These are phyloP conservation scores for Periophthalmus magnuspinnatus DNA, from an alignment of 2,797 vertebrate genomes.

Conservation along the genomic window DNA sequence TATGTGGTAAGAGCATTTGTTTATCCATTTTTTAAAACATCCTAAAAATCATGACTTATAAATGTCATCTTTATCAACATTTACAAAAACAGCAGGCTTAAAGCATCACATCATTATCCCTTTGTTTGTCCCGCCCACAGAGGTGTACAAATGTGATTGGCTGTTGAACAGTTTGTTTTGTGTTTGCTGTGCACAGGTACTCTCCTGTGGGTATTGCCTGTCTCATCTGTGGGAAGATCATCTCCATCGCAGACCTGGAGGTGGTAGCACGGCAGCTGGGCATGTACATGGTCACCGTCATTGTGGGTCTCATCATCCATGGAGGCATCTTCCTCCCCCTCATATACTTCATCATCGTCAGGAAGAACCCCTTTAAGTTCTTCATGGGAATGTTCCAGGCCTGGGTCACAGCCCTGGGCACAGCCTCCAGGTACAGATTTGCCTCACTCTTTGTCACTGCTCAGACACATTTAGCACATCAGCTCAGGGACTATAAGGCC, in stretches of 20 bases:
- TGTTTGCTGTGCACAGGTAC: conserved; percentile 80
- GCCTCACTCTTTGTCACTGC: neutral
- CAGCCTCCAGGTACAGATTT: conserved; percentile 89
- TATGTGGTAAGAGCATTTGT: conserved; percentile 90
- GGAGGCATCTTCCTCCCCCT: conserved; percentile 95
- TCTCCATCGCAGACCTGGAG: conserved; percentile 97
- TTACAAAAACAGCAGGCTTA: neutral
- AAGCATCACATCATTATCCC: conserved; percentile 23
- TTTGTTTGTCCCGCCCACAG: neutral
- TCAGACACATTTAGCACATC: conserved; percentile 11
- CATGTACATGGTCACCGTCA: conserved; percentile 99
- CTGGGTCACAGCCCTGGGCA: conserved; percentile 98
- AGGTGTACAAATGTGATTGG: neutral
- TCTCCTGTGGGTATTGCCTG: conserved; percentile 97
- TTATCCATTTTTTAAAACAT: neutral
- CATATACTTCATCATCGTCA: conserved; percentile 94
- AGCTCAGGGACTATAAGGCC: neutral
- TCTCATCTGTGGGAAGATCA: conserved; percentile 98
- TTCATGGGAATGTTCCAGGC: conserved; percentile 98
- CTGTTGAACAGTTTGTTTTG: neutral
- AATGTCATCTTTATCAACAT: too few relatives aligned
- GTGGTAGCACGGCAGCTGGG: conserved; percentile 94
- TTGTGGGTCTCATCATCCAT: conserved; percentile 94
- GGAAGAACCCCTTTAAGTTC: conserved; percentile 96
- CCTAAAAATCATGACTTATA: too few relatives aligned